Evolutionary conservation across 2,888 invertebrate species (phyloP), one percentile per base, ranked within the genome.

Genomic region (Julus scandinavius): DNA sequence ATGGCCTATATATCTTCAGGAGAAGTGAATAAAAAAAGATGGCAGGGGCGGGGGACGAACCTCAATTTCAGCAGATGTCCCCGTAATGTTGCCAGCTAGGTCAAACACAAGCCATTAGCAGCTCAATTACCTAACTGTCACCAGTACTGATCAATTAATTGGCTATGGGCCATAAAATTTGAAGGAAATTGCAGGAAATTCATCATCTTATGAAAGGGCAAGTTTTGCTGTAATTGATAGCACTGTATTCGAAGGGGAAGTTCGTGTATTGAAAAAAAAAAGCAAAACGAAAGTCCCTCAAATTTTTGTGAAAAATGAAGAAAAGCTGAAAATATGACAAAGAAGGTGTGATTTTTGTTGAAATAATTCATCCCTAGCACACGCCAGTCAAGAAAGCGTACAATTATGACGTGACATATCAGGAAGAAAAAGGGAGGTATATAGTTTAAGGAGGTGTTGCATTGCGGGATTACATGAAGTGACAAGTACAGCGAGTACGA

Each of bases 91-190:
- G 72, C 72, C 72, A 29, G 72, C 72, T 72, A 72, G 72, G 72
- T 72, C 72, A 72, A 72, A 72, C 20, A 17, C 20, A 7, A 72
- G 9, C 72, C 72, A 72, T 72, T 72, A 72, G 72, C 72, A 72
- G 72, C 72, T 72, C 72, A 72, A 72, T 72, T 72, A 72, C 72
- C 1, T 72, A 72, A 72, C 72, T 72, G 72, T 72, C 72, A 72
- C 72, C 72, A 9, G 72, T 20, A 72, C 72, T 20, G 20, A 72
- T 72, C 72, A 72, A 72, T 72, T 72, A 72, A 29, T 72, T 29
- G 72, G 72, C n/a, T 29, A 72, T 72, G 72, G 72, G 9, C 29
- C 72, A 72, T 72, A 29, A 58, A 11, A 2, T 58, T 58, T n/a
- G 58, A 58, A n/a, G 17, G 5, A 72, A 72, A 72, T 6, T 29